A percentile compares a stretch with the other conserved stretches of the same genome.
phyloP scores from a whole-genome alignment of 2,113 vertebrate genomes.

The Strix uralensis region DNA sequence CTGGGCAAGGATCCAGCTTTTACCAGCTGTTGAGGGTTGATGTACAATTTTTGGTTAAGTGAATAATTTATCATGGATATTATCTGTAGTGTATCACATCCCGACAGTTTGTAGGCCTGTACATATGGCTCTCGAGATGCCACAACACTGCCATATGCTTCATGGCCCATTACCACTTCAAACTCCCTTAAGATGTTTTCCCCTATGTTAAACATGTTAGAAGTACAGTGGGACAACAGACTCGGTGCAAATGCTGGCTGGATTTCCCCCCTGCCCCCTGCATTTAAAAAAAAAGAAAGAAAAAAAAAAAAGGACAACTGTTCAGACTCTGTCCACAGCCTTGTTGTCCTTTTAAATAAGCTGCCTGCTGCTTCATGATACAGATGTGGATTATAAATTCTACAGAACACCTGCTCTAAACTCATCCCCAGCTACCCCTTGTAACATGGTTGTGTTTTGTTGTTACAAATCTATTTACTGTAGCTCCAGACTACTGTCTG shows the following conservation, averaged over 20 bases:
- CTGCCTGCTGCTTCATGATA: not conserved
- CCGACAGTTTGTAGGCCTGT: conserved; percentile 65
- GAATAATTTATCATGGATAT: conserved; percentile 76
- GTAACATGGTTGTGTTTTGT: not conserved
- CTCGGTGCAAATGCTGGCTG: not conserved
- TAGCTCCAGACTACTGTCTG: not conserved
- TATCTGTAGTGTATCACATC: conserved; percentile 71
- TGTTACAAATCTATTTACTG: not conserved
- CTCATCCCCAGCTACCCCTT: not conserved
- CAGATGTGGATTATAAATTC: not conserved
- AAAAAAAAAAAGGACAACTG: no score
- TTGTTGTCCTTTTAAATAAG: not conserved
- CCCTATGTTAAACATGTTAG: conserved; percentile 27
- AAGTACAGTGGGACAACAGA: not conserved
- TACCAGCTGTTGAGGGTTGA: conserved; percentile 73
- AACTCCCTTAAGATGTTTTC: conserved; percentile 58
- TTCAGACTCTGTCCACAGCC: not conserved
- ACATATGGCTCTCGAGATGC: conserved; percentile 72
- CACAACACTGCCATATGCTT: conserved; percentile 72
- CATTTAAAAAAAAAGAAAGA: not conserved
- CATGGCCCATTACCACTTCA: conserved; percentile 70
- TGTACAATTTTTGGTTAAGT: conserved; percentile 77
- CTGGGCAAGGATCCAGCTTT: conserved; percentile 71
- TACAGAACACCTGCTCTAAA: not conserved
- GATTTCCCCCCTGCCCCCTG: not conserved